Evolutionary conservation across 2,888 invertebrate species (phyloP).

Genomic region (Drosophila nigricruria): DNA sequence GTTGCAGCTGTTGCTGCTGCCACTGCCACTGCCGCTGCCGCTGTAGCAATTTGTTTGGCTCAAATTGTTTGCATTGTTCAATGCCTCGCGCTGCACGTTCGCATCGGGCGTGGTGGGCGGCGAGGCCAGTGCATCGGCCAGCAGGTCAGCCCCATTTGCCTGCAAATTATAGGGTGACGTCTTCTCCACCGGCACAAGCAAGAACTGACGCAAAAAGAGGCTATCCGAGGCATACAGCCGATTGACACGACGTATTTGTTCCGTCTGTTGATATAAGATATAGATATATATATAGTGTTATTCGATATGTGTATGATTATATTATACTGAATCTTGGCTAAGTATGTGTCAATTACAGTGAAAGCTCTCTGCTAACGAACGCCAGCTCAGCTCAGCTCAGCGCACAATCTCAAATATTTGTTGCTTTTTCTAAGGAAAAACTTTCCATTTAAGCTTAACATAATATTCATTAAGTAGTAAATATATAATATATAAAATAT

Average conservation of each 20-base stretch:
- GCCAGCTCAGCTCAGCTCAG: neutral
- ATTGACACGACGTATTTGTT: conserved; percentile 96
- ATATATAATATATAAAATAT: neutral
- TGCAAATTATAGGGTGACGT: conserved; percentile 88
- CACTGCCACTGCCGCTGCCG: conserved; percentile 34
- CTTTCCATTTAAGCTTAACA: neutral
- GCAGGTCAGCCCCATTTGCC: conserved; percentile 73
- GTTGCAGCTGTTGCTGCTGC: conserved; percentile 53
- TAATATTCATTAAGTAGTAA: neutral
- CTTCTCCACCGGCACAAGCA: conserved; percentile 93
- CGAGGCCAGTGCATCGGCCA: conserved; percentile 59
- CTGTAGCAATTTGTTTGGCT: conserved; percentile 46
- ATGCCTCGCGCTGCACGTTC: conserved; percentile 70
- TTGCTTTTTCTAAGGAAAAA: neutral
- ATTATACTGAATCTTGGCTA: neutral
- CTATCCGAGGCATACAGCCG: conserved; percentile 97
- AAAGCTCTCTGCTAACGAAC: neutral
- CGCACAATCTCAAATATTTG: too few relatives aligned
- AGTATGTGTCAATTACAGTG: neutral
- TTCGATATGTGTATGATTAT: neutral
- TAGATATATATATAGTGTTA: neutral
- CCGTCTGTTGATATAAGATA: conserved; percentile 88
- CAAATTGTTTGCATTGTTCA: conserved; percentile 81
- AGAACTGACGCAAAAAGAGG: conserved; percentile 94
- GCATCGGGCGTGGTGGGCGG: conserved; percentile 82